Conservation (phyloP, 2,888 invertebrate species). For the Andricus quercusramuli region DNA sequence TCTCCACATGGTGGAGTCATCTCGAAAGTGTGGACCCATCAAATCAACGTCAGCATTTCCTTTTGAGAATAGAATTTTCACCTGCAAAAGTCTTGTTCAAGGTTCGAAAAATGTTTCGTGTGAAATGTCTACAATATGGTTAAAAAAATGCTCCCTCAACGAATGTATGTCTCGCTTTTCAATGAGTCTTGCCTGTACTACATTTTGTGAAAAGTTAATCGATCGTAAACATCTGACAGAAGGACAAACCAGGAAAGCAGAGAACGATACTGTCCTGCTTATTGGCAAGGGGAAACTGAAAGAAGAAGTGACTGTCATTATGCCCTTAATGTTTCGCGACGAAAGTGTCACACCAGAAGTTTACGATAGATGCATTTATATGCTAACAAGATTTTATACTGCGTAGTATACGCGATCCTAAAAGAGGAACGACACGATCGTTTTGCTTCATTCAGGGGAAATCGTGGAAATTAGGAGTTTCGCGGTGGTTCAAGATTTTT, state of each 20-base stretch:
- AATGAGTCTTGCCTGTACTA: conserved; percentile 12
- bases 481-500: not conserved
- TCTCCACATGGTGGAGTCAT: too few species aligned
- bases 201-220: not conserved
- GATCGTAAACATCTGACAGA: not conserved
- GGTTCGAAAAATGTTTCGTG: not conserved
- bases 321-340: not conserved
- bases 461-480: not conserved
- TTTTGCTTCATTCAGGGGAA: conserved; percentile 15
- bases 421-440: not conserved
- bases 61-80: conserved; percentile 42
- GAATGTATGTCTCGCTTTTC: not conserved
- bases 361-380: conserved; percentile 5
- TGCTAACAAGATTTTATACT: not conserved
- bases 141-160: not conserved
- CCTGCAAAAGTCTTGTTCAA: not conserved
- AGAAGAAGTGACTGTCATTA: not conserved
- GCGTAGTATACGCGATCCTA: not conserved
- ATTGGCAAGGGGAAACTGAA: not conserved
- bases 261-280: not conserved
- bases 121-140: not conserved
- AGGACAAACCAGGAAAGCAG: not conserved
- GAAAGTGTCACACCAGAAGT: not conserved
- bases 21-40: not conserved
- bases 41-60: conserved; percentile 37